phyloP scores from a whole-genome alignment of 37 sponge, comb jelly and placozoan species.

The Haliclona indistincta region DNA sequence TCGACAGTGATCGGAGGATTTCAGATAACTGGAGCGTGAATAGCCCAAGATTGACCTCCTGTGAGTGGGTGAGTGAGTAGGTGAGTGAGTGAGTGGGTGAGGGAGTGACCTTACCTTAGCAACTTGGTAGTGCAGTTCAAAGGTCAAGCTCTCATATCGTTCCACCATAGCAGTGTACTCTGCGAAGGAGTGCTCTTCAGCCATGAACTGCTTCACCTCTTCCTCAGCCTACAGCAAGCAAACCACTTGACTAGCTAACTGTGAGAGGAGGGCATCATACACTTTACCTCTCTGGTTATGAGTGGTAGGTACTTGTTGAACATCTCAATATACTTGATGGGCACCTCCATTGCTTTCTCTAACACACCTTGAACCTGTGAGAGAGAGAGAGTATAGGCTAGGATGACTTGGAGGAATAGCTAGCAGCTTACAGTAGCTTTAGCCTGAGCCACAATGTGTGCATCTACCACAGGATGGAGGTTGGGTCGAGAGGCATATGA shows the following conservation, averaged over 20 bases:
- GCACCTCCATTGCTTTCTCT: slow-evolving; percentile 53
- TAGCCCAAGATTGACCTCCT: slow-evolving; percentile 81
- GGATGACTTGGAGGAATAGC: not conserved
- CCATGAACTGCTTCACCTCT: slow-evolving; percentile 78
- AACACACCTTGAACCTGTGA: slow-evolving; percentile 20
- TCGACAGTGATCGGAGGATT: slow-evolving; percentile 71
- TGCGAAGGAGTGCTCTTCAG: slow-evolving; percentile 78
- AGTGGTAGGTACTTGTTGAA: slow-evolving; percentile 84
- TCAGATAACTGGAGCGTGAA: slow-evolving; percentile 94
- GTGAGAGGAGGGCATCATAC: not conserved
- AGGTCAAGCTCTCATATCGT: slow-evolving; percentile 65
- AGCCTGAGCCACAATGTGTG: slow-evolving; percentile 62
- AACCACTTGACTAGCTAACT: no score
- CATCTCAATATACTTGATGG: slow-evolving; percentile 62
- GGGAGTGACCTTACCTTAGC: slow-evolving; percentile 51
- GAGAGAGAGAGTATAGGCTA: not conserved
- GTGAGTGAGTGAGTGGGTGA: no score
- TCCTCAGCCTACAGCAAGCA: slow-evolving; percentile 67
- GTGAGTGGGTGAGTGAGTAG: not conserved
- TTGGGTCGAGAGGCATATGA: slow-evolving; percentile 47
- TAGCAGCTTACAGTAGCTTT: slow-evolving; percentile 60
- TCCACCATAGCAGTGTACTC: slow-evolving; percentile 71
- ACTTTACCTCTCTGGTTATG: slow-evolving; percentile 71
- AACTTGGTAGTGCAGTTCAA: slow-evolving; percentile 75
- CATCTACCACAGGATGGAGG: slow-evolving; percentile 78